Percentiles rank a stretch among this genome's conserved stretches.
phyloP scores from a whole-genome alignment of 2,113 vertebrate genomes.

The Oreochromis niloticus region DNA sequence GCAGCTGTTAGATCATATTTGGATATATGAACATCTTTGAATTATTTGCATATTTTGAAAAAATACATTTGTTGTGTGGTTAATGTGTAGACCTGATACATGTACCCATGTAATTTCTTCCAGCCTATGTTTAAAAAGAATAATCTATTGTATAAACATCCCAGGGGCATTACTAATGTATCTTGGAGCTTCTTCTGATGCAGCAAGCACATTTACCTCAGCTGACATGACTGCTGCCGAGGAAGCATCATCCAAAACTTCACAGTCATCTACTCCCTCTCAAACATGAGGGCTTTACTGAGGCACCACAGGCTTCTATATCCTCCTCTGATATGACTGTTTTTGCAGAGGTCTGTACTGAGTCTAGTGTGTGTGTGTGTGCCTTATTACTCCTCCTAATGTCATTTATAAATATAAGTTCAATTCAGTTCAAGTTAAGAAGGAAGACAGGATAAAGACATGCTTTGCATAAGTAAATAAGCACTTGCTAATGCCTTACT shows the following conservation, averaged over 20 bases:
- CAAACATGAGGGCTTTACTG: not conserved
- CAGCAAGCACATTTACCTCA: not conserved
- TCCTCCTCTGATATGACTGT: not conserved
- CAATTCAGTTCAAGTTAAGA: not conserved
- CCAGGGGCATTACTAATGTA: not conserved
- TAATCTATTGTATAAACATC: not conserved
- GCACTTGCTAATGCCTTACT: not conserved
- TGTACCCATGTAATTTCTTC: not conserved
- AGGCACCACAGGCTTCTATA: not conserved
- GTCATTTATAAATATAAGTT: not conserved
- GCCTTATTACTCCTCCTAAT: not conserved
- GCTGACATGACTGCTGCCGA: not conserved
- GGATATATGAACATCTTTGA: not conserved
- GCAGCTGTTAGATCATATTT: not conserved
- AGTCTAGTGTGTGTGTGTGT: not conserved
- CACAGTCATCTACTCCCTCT: not conserved
- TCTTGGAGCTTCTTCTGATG: not conserved
- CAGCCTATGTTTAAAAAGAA: not conserved
- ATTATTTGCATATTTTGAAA: not conserved
- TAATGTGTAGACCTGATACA: not conserved
- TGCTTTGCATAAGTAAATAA: not conserved
- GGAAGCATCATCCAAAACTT: not conserved
- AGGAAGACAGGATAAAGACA: not conserved
- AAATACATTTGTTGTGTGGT: not conserved
- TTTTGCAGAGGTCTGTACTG: not conserved